Base-by-base conservation (phyloP, 2,113 vertebrate species). In the Stigmatopora nigra region DNA sequence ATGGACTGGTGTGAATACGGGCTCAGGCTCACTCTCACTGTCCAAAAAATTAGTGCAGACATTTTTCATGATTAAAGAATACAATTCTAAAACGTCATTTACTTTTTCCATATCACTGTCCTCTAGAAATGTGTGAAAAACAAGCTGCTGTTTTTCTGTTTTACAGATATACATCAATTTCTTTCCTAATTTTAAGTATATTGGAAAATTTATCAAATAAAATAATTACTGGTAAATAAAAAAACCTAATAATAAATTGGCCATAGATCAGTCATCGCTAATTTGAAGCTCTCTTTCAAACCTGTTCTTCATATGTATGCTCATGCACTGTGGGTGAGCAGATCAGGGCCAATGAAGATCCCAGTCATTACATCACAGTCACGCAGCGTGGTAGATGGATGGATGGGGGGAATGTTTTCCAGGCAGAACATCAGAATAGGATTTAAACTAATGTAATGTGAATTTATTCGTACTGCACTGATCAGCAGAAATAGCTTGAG, bases 241-340 rank as follows among this genome's bases (percentile, higher is more conserved):
- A 82, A 41, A 17, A 77, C 84, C 84, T 87, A 91, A 89, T 90
- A 78, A 88, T 77, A 89, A 72, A 78, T 79, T 76, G 57, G 71
- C 69, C 76, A 84, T 72, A 73, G 73, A 87, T 89, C 84, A 90
- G 76, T 88, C 85, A 90, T 83, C 84, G 78, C 86, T 89, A 88
- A 90, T 89, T 88, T 88, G 60, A 89, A 65, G 81, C 91, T 90
- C 77, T 84, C 71, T 69, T 78, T 81, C 67, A 70, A 86, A 84
- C 61, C 79, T 71, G 17, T 74, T 75, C 79, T 80, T 86, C 73
- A 77, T 44, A 77, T 84, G 74, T 20, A 53, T 22, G 58, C 82
- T 81, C 45, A 66, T 61, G 71, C 69, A 25, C 68, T 81, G 81
- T 10, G 78, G 82, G 79, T 73, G 41, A 85, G 63, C 71, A 10